Evolutionary conservation across 2,797 vertebrate genomes (phyloP).

Genomic region (Syngnathus rostellatus): DNA sequence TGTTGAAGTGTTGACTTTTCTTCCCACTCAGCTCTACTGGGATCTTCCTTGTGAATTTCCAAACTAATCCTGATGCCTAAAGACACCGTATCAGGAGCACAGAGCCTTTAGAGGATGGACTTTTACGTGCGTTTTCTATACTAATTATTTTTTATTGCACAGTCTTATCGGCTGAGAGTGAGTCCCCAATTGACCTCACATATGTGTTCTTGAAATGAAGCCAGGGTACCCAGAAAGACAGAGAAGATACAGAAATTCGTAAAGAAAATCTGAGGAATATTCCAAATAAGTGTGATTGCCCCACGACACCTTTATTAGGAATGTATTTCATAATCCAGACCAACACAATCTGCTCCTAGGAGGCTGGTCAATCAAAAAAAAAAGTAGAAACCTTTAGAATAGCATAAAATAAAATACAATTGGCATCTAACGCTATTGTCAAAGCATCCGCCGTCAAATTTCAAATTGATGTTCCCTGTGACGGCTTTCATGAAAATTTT

Average conservation of each 20-base stretch:
- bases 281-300: background rate
- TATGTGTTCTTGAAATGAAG: background rate
- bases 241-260: background rate
- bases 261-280: background rate
- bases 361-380: too few species aligned
- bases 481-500: background rate
- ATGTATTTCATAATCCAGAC: background rate
- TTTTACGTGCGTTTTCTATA: background rate
- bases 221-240: background rate
- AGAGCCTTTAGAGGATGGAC: background rate
- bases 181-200: background rate
- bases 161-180: background rate
- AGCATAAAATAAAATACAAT: background rate
- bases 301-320: background rate
- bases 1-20: slow-evolving; percentile 27
- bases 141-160: background rate
- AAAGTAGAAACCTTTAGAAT: too few species aligned
- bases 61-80: background rate
- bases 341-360: background rate
- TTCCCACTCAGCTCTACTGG: slow-evolving; percentile 16
- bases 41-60: slow-evolving; percentile 21
- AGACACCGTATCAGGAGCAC: background rate
- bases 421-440: background rate
- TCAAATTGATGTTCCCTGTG: background rate
- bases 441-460: background rate